Base-by-base conservation (phyloP, 2,797 vertebrate genomes). In the Sebastes hubbsi region DNA sequence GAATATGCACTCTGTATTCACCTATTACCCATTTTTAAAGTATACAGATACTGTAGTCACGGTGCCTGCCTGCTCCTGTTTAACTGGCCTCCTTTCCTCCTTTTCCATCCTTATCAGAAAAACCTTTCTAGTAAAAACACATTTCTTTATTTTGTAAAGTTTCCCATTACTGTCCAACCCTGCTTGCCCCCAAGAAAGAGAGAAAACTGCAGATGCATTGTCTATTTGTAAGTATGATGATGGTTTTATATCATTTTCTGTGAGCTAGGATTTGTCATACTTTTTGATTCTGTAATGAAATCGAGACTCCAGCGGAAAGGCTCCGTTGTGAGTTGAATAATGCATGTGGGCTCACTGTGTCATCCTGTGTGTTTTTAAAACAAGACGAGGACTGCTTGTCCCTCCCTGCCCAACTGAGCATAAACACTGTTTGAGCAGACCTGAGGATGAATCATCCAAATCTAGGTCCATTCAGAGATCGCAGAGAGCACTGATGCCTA, bases 391-490 rank as follows among this genome's bases (percentile, higher is more conserved):
- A 81, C 63, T 54, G 22, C 75, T 72, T 70, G 64, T 38, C 55
- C 63, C 52, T 72, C 75, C 38, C 63, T 8, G 25, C 61, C 62
- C 69, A 73, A 63, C 82, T 75, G 74, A 88, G 80, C 87, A 79
- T 36, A 72, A 83, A 78, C 64, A 78, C 42, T 54, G 54, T 77
- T 72, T 27, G 68, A 75, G 80, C 73, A 78, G 78, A 89, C 77
- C 77, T 38, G 76, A 73, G 72, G 67, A 85, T 85, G 87, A 92
- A 86, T 92, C 87, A 92, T 74, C 88, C 84, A 72, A 81, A 87
- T 83, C 84, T 87, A 59, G 49, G 83, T 73, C 77, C 72, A 62
- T 79, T 85, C 87, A 58, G 14, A 46, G 16, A 46, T 34, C 75
- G 75, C 61, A 70, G 58, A 71, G 22, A 59, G 22, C 25, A 24